These are phyloP conservation scores for Nautilus pompilius DNA, from an alignment of 1,140 invertebrate species.

Conservation along the genomic window DNA sequence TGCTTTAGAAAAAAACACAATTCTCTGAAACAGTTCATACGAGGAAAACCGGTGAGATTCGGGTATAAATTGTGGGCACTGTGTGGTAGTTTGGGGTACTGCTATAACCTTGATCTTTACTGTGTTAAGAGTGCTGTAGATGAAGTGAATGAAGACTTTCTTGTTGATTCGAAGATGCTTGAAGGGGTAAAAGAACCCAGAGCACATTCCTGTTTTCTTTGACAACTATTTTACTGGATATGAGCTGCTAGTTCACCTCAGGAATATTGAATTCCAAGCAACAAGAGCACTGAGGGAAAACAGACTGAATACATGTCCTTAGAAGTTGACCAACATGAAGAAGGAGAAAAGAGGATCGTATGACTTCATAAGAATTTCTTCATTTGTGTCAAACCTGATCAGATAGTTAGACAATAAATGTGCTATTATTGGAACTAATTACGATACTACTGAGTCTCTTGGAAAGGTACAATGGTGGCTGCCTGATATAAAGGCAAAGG, in stretches of 20 bases:
- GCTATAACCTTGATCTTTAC: not conserved
- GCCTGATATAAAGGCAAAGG: not conserved
- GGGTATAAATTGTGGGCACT: not conserved
- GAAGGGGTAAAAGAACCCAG: not conserved
- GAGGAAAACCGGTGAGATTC: not conserved
- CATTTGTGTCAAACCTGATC: not conserved
- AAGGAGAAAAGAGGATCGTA: not conserved
- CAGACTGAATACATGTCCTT: not conserved
- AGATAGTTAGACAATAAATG: not conserved
- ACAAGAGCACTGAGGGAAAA: not conserved
- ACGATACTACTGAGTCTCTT: not conserved
- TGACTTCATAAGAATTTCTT: not conserved
- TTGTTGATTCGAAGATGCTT: not conserved
- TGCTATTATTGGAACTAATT: not conserved
- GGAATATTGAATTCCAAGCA: not conserved
- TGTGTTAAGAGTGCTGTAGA: not conserved
- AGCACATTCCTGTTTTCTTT: not conserved
- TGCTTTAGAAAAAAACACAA: too few relatives aligned
- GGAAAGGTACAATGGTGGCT: too few relatives aligned
- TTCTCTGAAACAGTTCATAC: not conserved
- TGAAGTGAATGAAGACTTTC: not conserved
- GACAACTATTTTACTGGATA: not conserved
- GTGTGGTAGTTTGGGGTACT: not conserved
- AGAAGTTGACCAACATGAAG: not conserved
- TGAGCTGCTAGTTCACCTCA: not conserved